Base-by-base conservation (phyloP, 2,113 vertebrate genomes). In the Myotis brandtii region DNA sequence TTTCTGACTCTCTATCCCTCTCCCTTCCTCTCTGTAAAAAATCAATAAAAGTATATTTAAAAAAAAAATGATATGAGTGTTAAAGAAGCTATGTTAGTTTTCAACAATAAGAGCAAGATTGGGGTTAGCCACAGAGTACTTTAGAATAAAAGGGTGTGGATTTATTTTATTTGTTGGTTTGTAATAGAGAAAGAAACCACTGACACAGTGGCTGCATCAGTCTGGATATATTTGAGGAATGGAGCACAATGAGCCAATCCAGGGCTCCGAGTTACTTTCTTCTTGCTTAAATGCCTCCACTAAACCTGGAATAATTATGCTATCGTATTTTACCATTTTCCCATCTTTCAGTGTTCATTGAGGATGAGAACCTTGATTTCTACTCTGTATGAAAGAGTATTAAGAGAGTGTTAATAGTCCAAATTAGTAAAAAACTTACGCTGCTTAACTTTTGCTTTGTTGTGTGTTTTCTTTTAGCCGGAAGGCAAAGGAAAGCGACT, bases 401-500 rank as follows among this genome's bases (percentile, higher is more conserved):
- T 54, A 25, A 48, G 43, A 85, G 37, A 48, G 5, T 62, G 30
- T 43, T 56, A 20, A 75, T 62, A 52, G 62, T 84, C 37, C 59
- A 75, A 48, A 34, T 77, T 32, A 91, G 37, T 43, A 70, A 92
- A 62, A 11, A 11, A 56, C 10, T 66, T 86, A 32, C 12, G 56
- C 52, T 81, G 21, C 18, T 43, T 95, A 50, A 56, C 46, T 48
- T 69, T 83, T 91, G 70, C 43, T 37, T 66, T 91, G 30, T 62
- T 93, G 12, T 62, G 48, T 54, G 59, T 21, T 75, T 93, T 37
- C 89, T 98, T 98, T 95, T 93, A 99, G 99, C 98, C 99, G 75
- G 98, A 99, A 97, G 99, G 99, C 93, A 99, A 99, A 95, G 99
- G 99, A 81, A 99, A 99, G 97, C 98, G 99, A 72, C 99, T 99